Evolutionary conservation across 2,797 vertebrate genomes (phyloP).

Genomic region (Tadarida brasiliensis): DNA sequence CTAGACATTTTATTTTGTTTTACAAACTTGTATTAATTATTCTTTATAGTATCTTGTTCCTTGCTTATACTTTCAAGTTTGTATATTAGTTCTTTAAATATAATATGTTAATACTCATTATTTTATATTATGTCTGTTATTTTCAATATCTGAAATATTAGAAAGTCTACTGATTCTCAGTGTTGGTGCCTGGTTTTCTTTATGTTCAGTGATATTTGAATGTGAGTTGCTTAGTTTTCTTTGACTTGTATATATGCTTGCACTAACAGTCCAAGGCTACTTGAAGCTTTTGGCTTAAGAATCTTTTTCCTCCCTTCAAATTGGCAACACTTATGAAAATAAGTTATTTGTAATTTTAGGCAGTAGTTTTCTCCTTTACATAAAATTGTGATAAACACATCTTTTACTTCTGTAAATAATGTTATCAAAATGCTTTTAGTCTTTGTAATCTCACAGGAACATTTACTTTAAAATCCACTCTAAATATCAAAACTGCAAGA

Average conservation of each 20-base stretch:
- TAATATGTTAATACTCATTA: neutral
- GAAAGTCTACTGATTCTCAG: neutral
- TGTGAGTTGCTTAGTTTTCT: neutral
- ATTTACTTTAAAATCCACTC: conserved; percentile 89
- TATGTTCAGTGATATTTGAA: neutral
- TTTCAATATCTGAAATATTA: conserved; percentile 27
- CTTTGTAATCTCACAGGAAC: conserved; percentile 89
- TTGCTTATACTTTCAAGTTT: neutral
- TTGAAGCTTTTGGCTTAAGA: neutral
- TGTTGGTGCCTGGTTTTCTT: neutral
- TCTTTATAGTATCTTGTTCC: neutral
- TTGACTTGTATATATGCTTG: neutral
- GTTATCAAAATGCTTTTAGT: conserved; percentile 90
- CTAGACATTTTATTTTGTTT: conserved; percentile 13
- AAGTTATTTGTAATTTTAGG: conserved; percentile 89
- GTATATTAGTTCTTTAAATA: neutral
- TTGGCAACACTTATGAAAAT: conserved; percentile 88
- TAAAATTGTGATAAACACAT: conserved; percentile 87
- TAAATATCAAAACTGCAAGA: conserved; percentile 90
- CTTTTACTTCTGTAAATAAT: conserved; percentile 89
- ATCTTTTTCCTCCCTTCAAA: neutral
- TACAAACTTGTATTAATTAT: conserved; percentile 1
- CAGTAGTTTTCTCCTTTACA: conserved; percentile 87
- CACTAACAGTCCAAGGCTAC: neutral
- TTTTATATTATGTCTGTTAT: conserved; percentile 29